Conservation (phyloP, 2,888 invertebrate species). For the Ophioninae sp. region DNA sequence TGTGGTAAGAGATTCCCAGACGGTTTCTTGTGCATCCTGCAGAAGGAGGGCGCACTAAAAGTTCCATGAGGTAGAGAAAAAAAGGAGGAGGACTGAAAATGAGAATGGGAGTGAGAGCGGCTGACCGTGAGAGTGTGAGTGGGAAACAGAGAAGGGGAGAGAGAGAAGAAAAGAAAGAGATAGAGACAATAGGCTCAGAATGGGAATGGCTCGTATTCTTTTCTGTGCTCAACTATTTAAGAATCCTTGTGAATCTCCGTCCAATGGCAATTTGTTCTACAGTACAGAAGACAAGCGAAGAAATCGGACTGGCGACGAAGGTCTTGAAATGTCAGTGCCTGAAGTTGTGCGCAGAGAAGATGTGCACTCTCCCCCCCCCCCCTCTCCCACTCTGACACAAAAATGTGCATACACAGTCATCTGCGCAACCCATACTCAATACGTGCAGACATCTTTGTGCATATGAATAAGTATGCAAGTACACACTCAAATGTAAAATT, state of each 20-base stretch:
- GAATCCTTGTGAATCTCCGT: slow-evolving; percentile 64
- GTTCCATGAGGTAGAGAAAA: slow-evolving; percentile 10
- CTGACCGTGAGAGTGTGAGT: background rate
- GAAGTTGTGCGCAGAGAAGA: slow-evolving; percentile 46
- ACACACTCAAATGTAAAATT: background rate
- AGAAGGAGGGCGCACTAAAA: slow-evolving; percentile 41
- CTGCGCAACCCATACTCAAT: too few species aligned
- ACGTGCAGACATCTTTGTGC: too few species aligned
- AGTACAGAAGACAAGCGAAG: slow-evolving; percentile 50
- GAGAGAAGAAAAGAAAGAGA: slow-evolving; percentile 5
- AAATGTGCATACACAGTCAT: too few species aligned
- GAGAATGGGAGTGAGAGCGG: too few species aligned
- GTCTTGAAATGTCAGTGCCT: slow-evolving; percentile 64
- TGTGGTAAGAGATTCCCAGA: slow-evolving; percentile 36
- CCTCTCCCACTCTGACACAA: background rate
- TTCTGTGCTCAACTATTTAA: slow-evolving; percentile 71
- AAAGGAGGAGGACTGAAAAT: background rate
- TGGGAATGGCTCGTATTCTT: slow-evolving; percentile 60
- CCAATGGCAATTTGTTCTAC: slow-evolving; percentile 60
- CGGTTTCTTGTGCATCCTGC: slow-evolving; percentile 19
- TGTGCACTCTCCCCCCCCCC: too few species aligned
- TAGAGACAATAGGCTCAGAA: slow-evolving; percentile 42
- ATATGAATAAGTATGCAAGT: background rate
- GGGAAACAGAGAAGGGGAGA: slow-evolving; percentile 2
- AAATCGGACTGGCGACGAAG: slow-evolving; percentile 62